These are phyloP conservation scores for Aurelia aurita DNA, from an alignment of 30 jellyfish, hydroid and myxozoan species.

Conservation along the genomic window DNA sequence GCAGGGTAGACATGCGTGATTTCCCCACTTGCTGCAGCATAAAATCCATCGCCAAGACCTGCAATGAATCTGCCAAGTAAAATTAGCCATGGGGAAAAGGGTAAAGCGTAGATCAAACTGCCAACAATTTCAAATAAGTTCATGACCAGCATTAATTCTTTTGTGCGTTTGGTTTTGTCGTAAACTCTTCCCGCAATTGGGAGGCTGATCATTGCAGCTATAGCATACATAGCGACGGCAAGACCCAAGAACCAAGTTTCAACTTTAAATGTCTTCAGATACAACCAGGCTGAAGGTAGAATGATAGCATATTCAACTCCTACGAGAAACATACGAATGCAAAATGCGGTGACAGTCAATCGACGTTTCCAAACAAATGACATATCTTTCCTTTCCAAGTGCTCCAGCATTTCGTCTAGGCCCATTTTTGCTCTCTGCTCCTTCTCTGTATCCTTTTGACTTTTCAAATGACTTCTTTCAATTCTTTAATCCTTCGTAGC, in stretches of 20 bases:
- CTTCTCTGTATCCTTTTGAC: not conserved
- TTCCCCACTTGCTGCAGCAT: slow-evolving; percentile 97
- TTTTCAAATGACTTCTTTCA: too few relatives aligned
- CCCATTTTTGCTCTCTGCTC: slow-evolving; percentile 29
- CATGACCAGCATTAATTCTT: slow-evolving; percentile 75
- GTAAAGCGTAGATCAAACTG: slow-evolving; percentile 88
- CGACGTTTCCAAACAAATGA: slow-evolving; percentile 86
- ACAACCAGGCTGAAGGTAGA: slow-evolving; percentile 95
- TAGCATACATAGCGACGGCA: slow-evolving; percentile 84
- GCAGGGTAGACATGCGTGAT: slow-evolving; percentile 88
- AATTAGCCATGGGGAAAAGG: slow-evolving; percentile 79
- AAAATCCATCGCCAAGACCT: slow-evolving; percentile 98
- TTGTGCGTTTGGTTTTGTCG: slow-evolving; percentile 89
- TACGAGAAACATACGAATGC: slow-evolving; percentile 90
- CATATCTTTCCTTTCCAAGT: slow-evolving; percentile 73
- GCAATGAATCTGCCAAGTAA: slow-evolving; percentile 87
- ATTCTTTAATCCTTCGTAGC: too few relatives aligned
- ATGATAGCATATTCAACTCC: slow-evolving; percentile 97
- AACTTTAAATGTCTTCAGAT: slow-evolving; percentile 79
- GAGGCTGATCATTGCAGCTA: slow-evolving; percentile 92
- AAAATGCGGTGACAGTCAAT: slow-evolving; percentile 84
- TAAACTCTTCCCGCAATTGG: slow-evolving; percentile 91
- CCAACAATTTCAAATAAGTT: slow-evolving; percentile 92
- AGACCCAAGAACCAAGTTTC: slow-evolving; percentile 94
- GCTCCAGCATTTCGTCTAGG: slow-evolving; percentile 62